Base-by-base conservation (phyloP, 2,113 vertebrate species). In the Aspiorhynchus laticeps region DNA sequence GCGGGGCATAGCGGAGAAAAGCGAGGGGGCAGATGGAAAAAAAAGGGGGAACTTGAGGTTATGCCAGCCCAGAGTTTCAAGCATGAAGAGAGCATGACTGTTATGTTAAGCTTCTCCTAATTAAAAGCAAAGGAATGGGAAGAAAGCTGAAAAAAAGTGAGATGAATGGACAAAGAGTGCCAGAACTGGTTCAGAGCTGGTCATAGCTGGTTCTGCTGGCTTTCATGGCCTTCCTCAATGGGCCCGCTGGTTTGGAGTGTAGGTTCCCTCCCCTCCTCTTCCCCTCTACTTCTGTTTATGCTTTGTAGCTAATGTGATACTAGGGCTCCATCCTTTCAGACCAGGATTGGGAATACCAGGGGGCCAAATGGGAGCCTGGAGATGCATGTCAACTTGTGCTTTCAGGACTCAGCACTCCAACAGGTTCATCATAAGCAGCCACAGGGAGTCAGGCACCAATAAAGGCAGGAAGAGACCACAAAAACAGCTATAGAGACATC, bases 161-260 rank as follows among this genome's bases (percentile, higher is more conserved):
- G 69, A 28, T 87, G 87, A 88, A 83, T 88, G 80, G 84, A 93
- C 92, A 93, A 92, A 92, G 91, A 92, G 75, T 61, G 75, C 88
- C 88, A 87, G 88, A 94, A 93, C 93, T 92, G 93, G 93, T 94
- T 95, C 48, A 85, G 88, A 92, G 92, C 95, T 95, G 94, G 95
- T 96, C 91, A 86, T 91, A 91, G 91, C 94, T 95, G 93, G 95
- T 95, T 95, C 92, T 90, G 87, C 90, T 86, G 74, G 90, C 90
- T 92, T 93, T 92, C 90, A 93, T 90, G 90, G 88, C 87, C 82
- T 86, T 88, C 38, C 88, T 87, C 46, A 90, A 87, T 89, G 88
- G 88, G 84, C 89, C 88, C 86, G 59, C 80, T 69, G 73, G 92
- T 92, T 92, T 88, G 92, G 85, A 59, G 82, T 59, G 69, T 74